Conservation (phyloP, 1,140 invertebrate genomes). For the Meloidogyne floridensis region DNA sequence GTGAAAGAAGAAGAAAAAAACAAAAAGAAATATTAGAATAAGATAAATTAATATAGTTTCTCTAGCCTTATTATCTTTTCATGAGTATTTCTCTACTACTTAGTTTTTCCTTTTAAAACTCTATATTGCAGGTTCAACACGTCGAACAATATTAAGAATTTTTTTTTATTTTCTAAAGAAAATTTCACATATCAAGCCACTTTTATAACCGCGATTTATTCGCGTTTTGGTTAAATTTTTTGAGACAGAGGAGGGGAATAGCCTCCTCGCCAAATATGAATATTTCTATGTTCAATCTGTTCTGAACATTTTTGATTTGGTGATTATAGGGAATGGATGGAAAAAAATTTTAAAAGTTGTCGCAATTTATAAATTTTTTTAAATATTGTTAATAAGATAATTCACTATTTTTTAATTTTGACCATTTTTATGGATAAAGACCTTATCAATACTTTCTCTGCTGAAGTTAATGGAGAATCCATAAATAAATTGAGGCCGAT, state of each 20-base stretch:
- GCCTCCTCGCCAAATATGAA: not conserved
- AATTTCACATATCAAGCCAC: not conserved
- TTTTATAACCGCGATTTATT: not conserved
- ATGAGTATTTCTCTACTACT: not conserved
- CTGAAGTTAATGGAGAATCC: not conserved
- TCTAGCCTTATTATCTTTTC: not conserved
- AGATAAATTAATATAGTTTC: not conserved
- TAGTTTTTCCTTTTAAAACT: not conserved
- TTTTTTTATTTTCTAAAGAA: not conserved
- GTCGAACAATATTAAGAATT: not conserved
- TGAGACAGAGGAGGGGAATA: conserved; percentile 8
- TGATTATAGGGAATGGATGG: too few relatives aligned
- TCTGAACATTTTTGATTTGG: too few relatives aligned
- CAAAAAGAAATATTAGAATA: too few relatives aligned
- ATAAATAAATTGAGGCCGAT: not conserved
- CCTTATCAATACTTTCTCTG: not conserved
- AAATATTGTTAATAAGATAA: too few relatives aligned
- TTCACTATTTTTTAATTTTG: too few relatives aligned
- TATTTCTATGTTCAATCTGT: too few relatives aligned
- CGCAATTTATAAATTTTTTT: too few relatives aligned
- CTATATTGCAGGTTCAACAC: not conserved
- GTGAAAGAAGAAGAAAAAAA: too few relatives aligned
- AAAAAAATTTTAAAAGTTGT: too few relatives aligned
- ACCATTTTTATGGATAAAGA: too few relatives aligned
- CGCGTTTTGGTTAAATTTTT: conserved; percentile 4